Base-by-base conservation (phyloP, 2,113 vertebrate species). In the Edolisoma coerulescens region DNA sequence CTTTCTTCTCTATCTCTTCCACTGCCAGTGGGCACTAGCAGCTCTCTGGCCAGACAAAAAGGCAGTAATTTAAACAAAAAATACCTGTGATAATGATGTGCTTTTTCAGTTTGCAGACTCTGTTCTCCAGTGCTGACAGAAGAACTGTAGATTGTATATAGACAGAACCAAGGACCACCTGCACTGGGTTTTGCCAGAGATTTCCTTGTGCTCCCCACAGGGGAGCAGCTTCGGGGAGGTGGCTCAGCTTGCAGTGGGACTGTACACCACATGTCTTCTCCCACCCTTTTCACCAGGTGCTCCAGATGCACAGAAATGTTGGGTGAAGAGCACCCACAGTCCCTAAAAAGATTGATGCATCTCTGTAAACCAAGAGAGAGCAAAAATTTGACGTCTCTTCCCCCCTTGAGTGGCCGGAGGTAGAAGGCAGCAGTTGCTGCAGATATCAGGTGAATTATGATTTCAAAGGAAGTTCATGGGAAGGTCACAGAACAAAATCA, bases 401-500 rank as follows among this genome's bases (percentile, higher is more conserved):
- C 17, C 9, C 18, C 49, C 33, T 26, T 54, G 5, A 32, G 41
- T 64, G 39, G 47, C 33, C 11, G 6, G 59, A 83, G 42, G 57
- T 57, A 20, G 50, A 81, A 61, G 56, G n/a, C 32, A 44, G 23
- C 10, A 52, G 26, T 70, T 5, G 1, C 45, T 23, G 21, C 24
- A 88, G 41, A 16, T 45, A 86, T 3, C n/a, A 77, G 23, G 23
- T 67, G 69, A 87, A 81, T 77, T 69, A 84, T 33, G 60, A 52
- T 87, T 84, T 81, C 69, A 71, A 59, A 75, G 60, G 44, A 95
- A 95, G 71, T 82, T 60, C 65, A 82, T 30, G 45, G 28, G 42
- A 71, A 87, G 56, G 35, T 67, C 65, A 67, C 65, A 56, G 44
- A 87, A 32, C 16, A 53, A 81, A 94, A 52, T 84, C 47, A 78